Evolutionary conservation across 2,888 invertebrate genomes (phyloP).

Genomic region (Dicycla oo): DNA sequence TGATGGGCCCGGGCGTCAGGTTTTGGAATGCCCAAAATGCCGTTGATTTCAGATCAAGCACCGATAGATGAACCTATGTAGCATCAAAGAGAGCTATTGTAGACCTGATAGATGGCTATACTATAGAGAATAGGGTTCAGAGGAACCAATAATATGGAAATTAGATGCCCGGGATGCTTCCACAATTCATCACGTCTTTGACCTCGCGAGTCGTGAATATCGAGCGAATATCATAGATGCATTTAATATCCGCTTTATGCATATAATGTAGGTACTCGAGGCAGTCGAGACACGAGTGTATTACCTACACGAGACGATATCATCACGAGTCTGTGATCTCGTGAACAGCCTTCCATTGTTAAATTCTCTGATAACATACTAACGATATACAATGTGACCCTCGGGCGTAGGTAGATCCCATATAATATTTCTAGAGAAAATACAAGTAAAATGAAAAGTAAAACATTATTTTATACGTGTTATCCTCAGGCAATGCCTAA

Average conservation of each 20-base stretch:
- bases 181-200: constrained; percentile 19
- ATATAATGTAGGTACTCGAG: neutral
- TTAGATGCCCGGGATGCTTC: constrained; percentile 3
- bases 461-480: constrained; percentile 29
- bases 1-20: neutral
- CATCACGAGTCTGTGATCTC: constrained; percentile 6
- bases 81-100: neutral
- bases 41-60: neutral
- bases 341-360: constrained; percentile 1
- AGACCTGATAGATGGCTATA: neutral
- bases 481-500: constrained; percentile 24
- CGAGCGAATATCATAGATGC: constrained; percentile 8
- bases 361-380: neutral
- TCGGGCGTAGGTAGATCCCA: constrained; percentile 20
- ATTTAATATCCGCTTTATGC: constrained; percentile 14
- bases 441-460: constrained; percentile 22
- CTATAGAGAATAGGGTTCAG: neutral
- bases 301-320: constrained; percentile 12
- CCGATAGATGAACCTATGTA: neutral
- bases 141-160: constrained; percentile 43
- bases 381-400: constrained; percentile 18
- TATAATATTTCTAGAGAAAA: constrained; percentile 5
- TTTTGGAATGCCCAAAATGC: neutral
- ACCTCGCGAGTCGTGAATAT: constrained; percentile 10
- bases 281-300: neutral